These are phyloP conservation scores for Prunella fulvescens DNA, from an alignment of 2,113 vertebrate species.

Conservation along the genomic window DNA sequence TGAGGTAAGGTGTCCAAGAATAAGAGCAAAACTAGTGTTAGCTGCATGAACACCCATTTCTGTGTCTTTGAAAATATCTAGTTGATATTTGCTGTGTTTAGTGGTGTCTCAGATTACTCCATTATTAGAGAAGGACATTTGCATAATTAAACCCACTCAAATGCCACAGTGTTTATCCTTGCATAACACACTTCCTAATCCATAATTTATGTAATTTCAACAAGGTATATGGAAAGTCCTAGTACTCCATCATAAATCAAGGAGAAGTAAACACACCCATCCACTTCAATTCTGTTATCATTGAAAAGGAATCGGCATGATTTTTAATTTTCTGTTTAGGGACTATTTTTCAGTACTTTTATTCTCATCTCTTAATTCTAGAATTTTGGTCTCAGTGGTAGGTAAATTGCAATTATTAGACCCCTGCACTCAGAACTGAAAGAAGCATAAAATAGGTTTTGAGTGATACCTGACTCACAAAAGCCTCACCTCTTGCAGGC, in stretches of 20 bases:
- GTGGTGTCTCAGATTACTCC: neutral
- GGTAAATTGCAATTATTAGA: neutral
- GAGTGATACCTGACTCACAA: neutral
- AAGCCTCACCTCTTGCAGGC: constrained; percentile 89
- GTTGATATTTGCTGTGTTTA: neutral
- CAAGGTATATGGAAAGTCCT: neutral
- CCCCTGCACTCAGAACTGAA: neutral
- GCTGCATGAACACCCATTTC: neutral
- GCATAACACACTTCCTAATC: neutral
- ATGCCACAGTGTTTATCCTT: neutral
- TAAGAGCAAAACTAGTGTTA: neutral
- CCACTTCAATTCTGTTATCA: neutral
- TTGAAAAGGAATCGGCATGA: neutral
- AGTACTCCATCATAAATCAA: neutral
- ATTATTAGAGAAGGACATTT: neutral
- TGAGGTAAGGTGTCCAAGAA: neutral
- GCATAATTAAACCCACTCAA: neutral
- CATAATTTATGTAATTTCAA: neutral
- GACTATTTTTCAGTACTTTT: neutral
- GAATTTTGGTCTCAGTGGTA: neutral
- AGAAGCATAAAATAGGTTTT: neutral
- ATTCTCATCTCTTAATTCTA: neutral
- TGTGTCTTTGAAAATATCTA: neutral
- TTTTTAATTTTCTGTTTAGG: neutral
- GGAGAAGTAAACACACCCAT: neutral